Conservation (phyloP, 2,888 invertebrate species). For the Rhagophthalmus giganteus region DNA sequence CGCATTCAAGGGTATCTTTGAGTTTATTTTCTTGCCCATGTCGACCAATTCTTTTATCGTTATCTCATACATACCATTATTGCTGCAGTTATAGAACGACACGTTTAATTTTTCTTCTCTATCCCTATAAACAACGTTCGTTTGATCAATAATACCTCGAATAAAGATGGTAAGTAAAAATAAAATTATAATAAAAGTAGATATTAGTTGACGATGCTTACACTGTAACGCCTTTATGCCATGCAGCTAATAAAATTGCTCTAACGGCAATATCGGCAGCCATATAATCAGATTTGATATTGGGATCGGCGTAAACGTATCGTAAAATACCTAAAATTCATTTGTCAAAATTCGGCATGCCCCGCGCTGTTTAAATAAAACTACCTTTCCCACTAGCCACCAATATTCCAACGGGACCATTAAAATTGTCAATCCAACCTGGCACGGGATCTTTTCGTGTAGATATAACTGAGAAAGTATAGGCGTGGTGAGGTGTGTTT, state of each 20-base stretch:
- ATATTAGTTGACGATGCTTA: no score
- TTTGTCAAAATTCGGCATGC: no score
- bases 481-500: no score
- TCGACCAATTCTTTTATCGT: conserved; percentile 66
- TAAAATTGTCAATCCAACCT: conserved; percentile 92
- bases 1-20: conserved; percentile 67
- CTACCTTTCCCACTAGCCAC: conserved; percentile 75
- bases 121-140: no score
- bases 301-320: conserved; percentile 64
- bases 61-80: conserved; percentile 69
- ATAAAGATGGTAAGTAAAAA: no score
- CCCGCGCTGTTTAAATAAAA: no score
- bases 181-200: no score
- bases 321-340: no score
- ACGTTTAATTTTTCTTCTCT: conserved; percentile 50
- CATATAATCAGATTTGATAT: conserved; percentile 71
- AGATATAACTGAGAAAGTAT: no score
- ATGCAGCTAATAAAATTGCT: conserved; percentile 69
- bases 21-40: conserved; percentile 58
- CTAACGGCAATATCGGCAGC: conserved; percentile 81
- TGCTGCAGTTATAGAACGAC: conserved; percentile 80
- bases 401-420: conserved; percentile 81
- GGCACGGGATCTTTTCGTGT: conserved; percentile 61
- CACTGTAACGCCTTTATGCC: conserved; percentile 60
- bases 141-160: no score